Conservation (phyloP, 2,113 vertebrate species). For the Anguilla japonica region DNA sequence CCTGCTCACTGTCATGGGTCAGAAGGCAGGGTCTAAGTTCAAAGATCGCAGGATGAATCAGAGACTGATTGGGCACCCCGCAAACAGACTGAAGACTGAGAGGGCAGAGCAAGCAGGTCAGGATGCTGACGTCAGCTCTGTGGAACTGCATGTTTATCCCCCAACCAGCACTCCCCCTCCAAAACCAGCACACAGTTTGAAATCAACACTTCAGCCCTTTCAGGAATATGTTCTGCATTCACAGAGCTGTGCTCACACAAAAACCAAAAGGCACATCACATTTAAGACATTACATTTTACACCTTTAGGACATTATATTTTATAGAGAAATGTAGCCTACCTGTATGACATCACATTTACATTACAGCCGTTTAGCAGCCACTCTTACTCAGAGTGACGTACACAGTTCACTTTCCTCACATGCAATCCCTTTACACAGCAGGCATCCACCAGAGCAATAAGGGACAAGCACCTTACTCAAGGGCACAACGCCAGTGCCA, state of each 20-base stretch:
- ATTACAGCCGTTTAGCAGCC: too few species aligned
- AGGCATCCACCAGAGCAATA: too few species aligned
- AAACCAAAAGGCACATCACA: not conserved
- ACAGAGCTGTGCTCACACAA: not conserved
- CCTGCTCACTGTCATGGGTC: not conserved
- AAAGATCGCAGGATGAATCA: slow-evolving; percentile 1
- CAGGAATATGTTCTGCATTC: not conserved
- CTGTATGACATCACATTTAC: too few species aligned
- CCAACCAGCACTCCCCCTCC: not conserved
- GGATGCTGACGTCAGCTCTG: not conserved
- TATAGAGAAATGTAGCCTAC: too few species aligned
- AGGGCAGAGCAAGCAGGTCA: not conserved
- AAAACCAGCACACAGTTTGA: not conserved
- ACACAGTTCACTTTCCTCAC: too few species aligned
- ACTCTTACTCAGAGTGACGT: too few species aligned
- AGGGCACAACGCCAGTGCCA: too few species aligned
- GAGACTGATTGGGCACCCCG: not conserved
- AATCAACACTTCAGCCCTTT: not conserved
- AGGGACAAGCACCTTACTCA: too few species aligned
- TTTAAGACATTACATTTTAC: too few species aligned
- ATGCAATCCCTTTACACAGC: too few species aligned
- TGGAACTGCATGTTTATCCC: not conserved
- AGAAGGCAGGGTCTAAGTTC: not conserved
- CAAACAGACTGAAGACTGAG: not conserved
- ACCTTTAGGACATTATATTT: too few species aligned